Conservation (phyloP, 2,113 vertebrate species). For the Crypturellus undulatus region DNA sequence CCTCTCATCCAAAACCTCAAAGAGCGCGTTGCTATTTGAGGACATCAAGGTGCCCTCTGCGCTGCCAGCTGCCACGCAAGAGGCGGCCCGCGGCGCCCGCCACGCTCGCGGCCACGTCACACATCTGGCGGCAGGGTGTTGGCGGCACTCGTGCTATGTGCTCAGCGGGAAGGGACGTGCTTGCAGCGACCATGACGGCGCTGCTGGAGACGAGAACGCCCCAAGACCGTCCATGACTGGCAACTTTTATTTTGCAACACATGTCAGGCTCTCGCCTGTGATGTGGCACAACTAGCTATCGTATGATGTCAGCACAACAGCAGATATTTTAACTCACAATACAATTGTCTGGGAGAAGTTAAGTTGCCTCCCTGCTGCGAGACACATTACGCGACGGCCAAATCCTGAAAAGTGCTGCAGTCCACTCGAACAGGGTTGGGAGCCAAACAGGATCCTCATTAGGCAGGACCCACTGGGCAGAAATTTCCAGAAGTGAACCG, state of each 20-base stretch:
- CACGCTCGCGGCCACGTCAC: slow-evolving; percentile 34
- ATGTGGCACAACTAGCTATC: slow-evolving; percentile 49
- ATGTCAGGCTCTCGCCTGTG: slow-evolving; percentile 49
- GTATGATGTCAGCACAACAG: slow-evolving; percentile 29
- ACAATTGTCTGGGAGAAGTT: slow-evolving; percentile 59
- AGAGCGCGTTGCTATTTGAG: not conserved
- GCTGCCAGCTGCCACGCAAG: not conserved
- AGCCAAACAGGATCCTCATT: not conserved
- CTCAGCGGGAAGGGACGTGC: slow-evolving; percentile 33
- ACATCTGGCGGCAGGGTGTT: slow-evolving; percentile 70
- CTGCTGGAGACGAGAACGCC: slow-evolving; percentile 56
- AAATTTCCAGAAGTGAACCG: slow-evolving; percentile 43
- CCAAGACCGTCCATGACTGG: slow-evolving; percentile 56
- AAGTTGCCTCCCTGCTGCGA: not conserved
- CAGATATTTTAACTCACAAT: slow-evolving; percentile 41
- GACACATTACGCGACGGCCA: not conserved
- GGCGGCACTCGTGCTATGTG: slow-evolving; percentile 19
- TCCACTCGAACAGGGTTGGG: not conserved
- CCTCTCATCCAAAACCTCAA: not conserved
- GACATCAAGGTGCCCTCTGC: not conserved
- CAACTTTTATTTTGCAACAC: slow-evolving; percentile 63
- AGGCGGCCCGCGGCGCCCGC: not conserved
- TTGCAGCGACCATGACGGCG: slow-evolving; percentile 55
- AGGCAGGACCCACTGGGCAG: not conserved
- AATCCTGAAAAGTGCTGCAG: not conserved